Conservation (phyloP, 2,888 invertebrate genomes). For the Trisateles emortualis region DNA sequence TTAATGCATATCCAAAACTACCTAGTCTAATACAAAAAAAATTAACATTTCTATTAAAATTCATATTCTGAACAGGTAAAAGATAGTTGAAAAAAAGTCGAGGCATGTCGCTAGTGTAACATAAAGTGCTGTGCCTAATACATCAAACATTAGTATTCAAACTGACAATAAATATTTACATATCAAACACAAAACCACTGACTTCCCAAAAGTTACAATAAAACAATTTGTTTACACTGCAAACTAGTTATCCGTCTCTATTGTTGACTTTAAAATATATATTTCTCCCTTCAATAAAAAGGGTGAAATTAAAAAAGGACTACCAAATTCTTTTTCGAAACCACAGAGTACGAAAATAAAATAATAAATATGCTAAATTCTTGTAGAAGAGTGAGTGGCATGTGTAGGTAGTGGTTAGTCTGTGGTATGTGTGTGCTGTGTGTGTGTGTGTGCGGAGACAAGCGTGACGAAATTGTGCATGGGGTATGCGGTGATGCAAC, state of each 20-base stretch:
- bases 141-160: slow-evolving; percentile 33
- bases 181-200: slow-evolving; percentile 50
- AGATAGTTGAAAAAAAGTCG: too few relatives aligned
- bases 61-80: too few relatives aligned
- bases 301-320: slow-evolving; percentile 55
- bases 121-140: too few relatives aligned
- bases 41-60: too few relatives aligned
- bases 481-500: slow-evolving; percentile 77
- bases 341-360: slow-evolving; percentile 48
- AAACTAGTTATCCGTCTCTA: slow-evolving; percentile 76
- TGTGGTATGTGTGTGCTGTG: slow-evolving; percentile 21
- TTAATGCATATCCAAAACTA: too few relatives aligned
- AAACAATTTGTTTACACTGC: slow-evolving; percentile 83
- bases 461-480: slow-evolving; percentile 77
- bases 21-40: too few relatives aligned
- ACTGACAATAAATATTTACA: slow-evolving; percentile 38
- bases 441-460: slow-evolving; percentile 60
- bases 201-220: slow-evolving; percentile 63
- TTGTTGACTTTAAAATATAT: slow-evolving; percentile 78
- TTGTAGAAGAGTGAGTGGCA: not conserved
- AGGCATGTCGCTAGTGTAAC: too few relatives aligned
- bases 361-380: not conserved
- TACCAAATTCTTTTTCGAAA: slow-evolving; percentile 8
- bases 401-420: slow-evolving; percentile 37
- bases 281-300: slow-evolving; percentile 66